These are phyloP conservation scores for Melanargia galathea DNA, from an alignment of 2,888 invertebrate species.

Conservation along the genomic window DNA sequence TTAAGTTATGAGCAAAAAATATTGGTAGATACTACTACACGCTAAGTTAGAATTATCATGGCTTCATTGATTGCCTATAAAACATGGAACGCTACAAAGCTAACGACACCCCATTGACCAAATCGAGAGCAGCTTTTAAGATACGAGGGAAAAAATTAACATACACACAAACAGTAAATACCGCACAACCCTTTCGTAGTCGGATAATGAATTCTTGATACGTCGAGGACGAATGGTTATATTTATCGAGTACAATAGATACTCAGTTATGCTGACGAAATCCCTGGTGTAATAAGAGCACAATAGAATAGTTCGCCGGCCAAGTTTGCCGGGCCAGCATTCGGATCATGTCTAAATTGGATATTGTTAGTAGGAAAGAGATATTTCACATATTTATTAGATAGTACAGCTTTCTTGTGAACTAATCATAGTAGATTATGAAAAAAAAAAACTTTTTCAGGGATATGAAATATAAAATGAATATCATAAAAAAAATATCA, in stretches of 20 bases:
- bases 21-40: too few relatives aligned
- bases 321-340: background rate
- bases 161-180: background rate
- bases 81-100: too few relatives aligned
- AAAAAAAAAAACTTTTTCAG: too few relatives aligned
- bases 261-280: conserved; percentile 3
- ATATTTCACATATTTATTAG: background rate
- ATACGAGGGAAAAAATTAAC: background rate
- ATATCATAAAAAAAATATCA: too few relatives aligned
- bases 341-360: background rate
- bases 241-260: background rate
- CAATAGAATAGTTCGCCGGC: background rate
- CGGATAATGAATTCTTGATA: background rate
- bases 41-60: too few relatives aligned
- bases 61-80: too few relatives aligned
- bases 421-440: too few relatives aligned
- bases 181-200: background rate
- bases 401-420: background rate
- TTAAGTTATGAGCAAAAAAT: too few relatives aligned
- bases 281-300: background rate
- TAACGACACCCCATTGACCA: too few relatives aligned
- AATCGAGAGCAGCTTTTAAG: too few relatives aligned
- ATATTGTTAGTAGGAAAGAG: background rate
- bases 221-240: background rate
- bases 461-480: too few relatives aligned